Base-by-base conservation (phyloP, 2,797 vertebrate genomes). In the Agapornis canus region DNA sequence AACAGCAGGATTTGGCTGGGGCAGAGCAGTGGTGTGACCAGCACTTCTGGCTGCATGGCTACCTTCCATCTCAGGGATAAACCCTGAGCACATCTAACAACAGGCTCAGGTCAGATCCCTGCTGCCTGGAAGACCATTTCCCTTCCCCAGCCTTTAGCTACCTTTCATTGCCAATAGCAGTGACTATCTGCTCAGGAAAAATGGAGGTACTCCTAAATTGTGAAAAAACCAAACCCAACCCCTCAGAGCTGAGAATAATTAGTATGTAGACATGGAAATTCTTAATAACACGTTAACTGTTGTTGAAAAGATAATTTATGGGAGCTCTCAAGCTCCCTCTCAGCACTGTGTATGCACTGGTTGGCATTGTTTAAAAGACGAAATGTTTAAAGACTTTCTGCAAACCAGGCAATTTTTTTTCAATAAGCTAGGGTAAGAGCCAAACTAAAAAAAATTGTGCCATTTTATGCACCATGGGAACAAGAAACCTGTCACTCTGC, bases 231-330 rank as follows among this genome's bases (percentile, higher is more conserved):
- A 39, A 32, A 4, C 10, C 40, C 56, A 76, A 1, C 20, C 4
- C 20, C 43, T 84, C 69, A 91, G 42, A 89, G 92, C 77, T 91
- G 87, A 91, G 82, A 91, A 89, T 73, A 95, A 96, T 95, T 82
- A 97, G 79, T 82, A 69, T 72, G 91, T 43, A 96, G 93, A 96
- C 71, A 90, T 59, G 52, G 66, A 87, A 96, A 95, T 96, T 96
- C 90, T 96, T 96, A 96, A 94, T 90, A 93, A 71, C 26, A 92
- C 9, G 31, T 79, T 96, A 93, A 91, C 86, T 92, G 86, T 39
- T 92, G 91, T 83, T 93, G 89, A 90, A 92, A 95, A 95, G 71
- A 63, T 82, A 91, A 82, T 89, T 90, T 91, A 92, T 94, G 85
- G 92, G 86, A 89, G 86, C 54, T 88, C 77, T 95, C 9, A 0